Evolutionary conservation across 2,888 invertebrate genomes (phyloP).

Genomic region (Automeris io): DNA sequence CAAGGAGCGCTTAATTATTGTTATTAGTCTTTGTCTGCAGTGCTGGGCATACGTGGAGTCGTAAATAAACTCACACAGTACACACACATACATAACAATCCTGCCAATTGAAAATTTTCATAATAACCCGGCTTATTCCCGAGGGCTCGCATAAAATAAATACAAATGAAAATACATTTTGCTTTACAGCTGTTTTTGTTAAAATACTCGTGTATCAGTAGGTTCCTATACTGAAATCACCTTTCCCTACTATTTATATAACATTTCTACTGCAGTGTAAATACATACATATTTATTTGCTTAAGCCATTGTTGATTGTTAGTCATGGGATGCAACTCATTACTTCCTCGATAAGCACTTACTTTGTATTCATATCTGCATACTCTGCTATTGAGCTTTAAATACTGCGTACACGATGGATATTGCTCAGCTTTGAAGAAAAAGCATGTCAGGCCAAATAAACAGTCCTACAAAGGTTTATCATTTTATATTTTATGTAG

Average conservation of each 20-base stretch:
- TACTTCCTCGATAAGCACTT: neutral
- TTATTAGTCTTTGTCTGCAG: conserved; percentile 1
- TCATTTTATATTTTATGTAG: too few relatives aligned
- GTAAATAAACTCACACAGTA: neutral
- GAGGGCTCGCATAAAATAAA: neutral
- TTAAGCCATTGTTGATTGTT: neutral
- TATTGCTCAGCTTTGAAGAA: conserved; percentile 30
- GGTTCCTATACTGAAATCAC: too few relatives aligned
- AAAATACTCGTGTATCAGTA: too few relatives aligned
- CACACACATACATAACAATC: neutral
- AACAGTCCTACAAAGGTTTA: conserved; percentile 5
- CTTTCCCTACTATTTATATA: too few relatives aligned
- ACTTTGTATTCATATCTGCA: conserved; percentile 28
- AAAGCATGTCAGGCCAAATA: conserved; percentile 21
- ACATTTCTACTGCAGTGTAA: too few relatives aligned
- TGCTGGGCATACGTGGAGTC: neutral
- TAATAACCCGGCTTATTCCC: neutral
- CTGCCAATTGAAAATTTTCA: neutral
- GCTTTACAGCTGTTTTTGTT: too few relatives aligned
- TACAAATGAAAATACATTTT: neutral
- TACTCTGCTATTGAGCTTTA: conserved; percentile 24
- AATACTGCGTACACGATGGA: conserved; percentile 26
- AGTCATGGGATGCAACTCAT: neutral
- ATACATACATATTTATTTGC: neutral
- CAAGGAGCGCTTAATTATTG: conserved; percentile 34